A percentile compares a stretch with the other conserved stretches of the same genome.
Evolutionary conservation across 2,797 vertebrate genomes (phyloP).

Genomic region (Myripristis jacobus): DNA sequence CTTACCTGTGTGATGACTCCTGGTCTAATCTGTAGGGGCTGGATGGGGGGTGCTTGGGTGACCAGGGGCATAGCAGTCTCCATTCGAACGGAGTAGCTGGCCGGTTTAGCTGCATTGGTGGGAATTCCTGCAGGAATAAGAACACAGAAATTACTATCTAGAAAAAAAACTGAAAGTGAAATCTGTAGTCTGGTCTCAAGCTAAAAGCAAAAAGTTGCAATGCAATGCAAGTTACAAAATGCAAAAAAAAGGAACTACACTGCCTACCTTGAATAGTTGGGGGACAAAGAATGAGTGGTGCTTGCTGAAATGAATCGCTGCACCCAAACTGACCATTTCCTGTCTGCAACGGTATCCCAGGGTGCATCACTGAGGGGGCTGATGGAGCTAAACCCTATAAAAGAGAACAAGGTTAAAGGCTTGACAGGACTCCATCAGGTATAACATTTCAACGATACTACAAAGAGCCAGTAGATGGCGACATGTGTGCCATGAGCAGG

Average conservation of each 20-base stretch:
- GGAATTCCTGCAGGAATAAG: slow-evolving; percentile 86
- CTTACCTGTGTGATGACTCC: slow-evolving; percentile 95
- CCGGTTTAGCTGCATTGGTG: slow-evolving; percentile 89
- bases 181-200: not conserved
- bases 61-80: slow-evolving; percentile 93
- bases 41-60: slow-evolving; percentile 93
- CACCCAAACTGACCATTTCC: slow-evolving; percentile 94
- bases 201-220: not conserved
- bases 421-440: slow-evolving; percentile 19
- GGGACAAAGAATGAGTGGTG: slow-evolving; percentile 94
- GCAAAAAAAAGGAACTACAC: not conserved
- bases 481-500: slow-evolving; percentile 26
- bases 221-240: slow-evolving; percentile 4
- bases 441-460: slow-evolving; percentile 31
- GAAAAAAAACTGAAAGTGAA: not conserved
- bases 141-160: not conserved
- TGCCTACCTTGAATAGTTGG: slow-evolving; percentile 92
- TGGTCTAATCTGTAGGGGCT: slow-evolving; percentile 94
- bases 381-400: slow-evolving; percentile 91
- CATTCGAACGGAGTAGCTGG: slow-evolving; percentile 92
- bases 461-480: slow-evolving; percentile 68
- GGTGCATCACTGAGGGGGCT: slow-evolving; percentile 92
- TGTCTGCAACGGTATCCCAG: slow-evolving; percentile 93
- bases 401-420: not conserved
- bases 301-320: slow-evolving; percentile 95